Base-by-base conservation (phyloP, 2,888 invertebrate genomes). In the Invenusta paracnida region DNA sequence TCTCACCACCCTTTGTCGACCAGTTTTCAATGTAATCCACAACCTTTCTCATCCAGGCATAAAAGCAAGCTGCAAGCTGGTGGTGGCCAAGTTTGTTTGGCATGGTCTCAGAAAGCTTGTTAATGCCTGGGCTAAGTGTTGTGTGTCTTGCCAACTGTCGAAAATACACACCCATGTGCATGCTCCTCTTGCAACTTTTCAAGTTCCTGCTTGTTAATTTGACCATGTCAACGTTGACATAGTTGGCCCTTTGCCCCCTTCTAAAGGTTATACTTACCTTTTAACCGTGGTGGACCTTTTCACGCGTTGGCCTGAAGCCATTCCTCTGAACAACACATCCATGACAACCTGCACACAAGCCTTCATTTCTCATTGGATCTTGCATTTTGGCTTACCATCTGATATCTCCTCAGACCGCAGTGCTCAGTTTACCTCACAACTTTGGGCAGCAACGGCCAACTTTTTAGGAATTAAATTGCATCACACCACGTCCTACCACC, bases 91-190 rank as follows among this genome's bases (percentile, higher is more conserved):
- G 25, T 73, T 30, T 82, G 17, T 83, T 13, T 86, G 87, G 86
- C n/a, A 17, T 30, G 73, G 29, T 0, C 13, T 88, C 17, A 79
- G 28, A 11, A 84, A 79, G 30, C 89, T 90, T 82, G 87, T 89
- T 30, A 85, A 85, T 11, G 29, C 87, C n/a, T 91, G 90, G 90
- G 85, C 88, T 0, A 86, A 87, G 82, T 67, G 86, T 11, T 90
- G 90, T 86, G 23, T 88, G 1, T 66, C 67, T 0, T 91, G 91
- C 85, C 91, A 91, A 85, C 85, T 86, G n/a, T 79, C 88, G 0
- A 91, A 91, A 86, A 87, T 91, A 0, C 86, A 87, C 0, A 87
- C 90, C 0, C 90, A 90, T 86, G 88, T 88, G 13, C 31, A 30
- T 0, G 79, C 88, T 0, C 87, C 87, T 1, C 85, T 88, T n/a